A percentile compares a stretch with the other conserved stretches of the same genome.
These are phyloP conservation scores for Salticus scenicus DNA, from an alignment of 2,888 invertebrate genomes.

Conservation along the genomic window DNA sequence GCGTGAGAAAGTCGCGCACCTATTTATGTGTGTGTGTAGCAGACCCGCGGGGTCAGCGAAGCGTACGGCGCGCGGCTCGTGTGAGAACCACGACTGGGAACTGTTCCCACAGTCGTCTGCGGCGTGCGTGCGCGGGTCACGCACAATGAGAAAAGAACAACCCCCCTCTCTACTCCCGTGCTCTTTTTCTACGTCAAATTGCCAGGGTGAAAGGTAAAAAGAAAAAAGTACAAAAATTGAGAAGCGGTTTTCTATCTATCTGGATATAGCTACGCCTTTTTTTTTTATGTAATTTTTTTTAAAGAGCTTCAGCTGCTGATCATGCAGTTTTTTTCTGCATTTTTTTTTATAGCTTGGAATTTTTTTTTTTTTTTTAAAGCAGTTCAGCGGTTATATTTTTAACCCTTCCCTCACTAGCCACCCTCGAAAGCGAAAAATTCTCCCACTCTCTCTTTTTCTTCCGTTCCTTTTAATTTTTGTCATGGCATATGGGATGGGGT, in stretches of 20 bases:
- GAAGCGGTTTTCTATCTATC: conserved; percentile 33
- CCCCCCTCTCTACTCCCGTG: conserved; percentile 16
- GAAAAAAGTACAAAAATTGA: not conserved
- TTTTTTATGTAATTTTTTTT: conserved; percentile 23
- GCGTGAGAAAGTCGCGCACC: conserved; percentile 69
- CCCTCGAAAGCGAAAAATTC: conserved; percentile 26
- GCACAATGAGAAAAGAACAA: conserved; percentile 31
- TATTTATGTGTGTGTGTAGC: conserved; percentile 47
- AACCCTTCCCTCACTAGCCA: conserved; percentile 31
- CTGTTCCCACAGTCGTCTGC: conserved; percentile 63
- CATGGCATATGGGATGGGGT: too few relatives aligned
- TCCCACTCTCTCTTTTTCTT: conserved; percentile 10
- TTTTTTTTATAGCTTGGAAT: conserved; percentile 3
- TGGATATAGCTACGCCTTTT: conserved; percentile 51
- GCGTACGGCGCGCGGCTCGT: conserved; percentile 67
- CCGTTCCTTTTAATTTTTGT: not conserved
- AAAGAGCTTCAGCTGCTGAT: conserved; percentile 45
- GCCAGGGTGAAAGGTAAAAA: conserved; percentile 41
- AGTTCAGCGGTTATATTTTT: not conserved
- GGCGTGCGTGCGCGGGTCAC: conserved; percentile 60
- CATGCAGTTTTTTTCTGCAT: not conserved
- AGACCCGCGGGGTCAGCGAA: conserved; percentile 56
- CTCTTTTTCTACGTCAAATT: conserved; percentile 27
- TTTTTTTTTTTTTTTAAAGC: conserved; percentile 21
- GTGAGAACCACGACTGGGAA: conserved; percentile 62